Percentiles rank a stretch among this genome's conserved stretches.
phyloP scores from a whole-genome alignment of 2,888 invertebrate genomes.

The Syrphus vitripennis region DNA sequence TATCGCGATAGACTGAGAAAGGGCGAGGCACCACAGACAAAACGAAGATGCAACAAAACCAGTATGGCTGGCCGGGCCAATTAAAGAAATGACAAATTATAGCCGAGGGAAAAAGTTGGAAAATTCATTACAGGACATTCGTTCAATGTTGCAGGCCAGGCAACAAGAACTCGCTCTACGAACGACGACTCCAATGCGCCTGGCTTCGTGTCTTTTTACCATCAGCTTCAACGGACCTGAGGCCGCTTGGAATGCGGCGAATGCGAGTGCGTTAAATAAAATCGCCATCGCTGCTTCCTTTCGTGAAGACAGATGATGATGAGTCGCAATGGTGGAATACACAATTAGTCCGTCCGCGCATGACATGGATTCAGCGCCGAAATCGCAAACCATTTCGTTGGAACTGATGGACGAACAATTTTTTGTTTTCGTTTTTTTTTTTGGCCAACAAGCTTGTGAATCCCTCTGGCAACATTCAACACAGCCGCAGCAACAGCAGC shows the following conservation, averaged over 20 bases:
- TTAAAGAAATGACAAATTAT: slow-evolving; percentile 78
- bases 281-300: slow-evolving; percentile 67
- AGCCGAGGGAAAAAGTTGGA: slow-evolving; percentile 70
- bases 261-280: slow-evolving; percentile 72
- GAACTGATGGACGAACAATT: background rate
- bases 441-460: slow-evolving; percentile 5
- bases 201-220: slow-evolving; percentile 22
- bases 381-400: slow-evolving; percentile 42
- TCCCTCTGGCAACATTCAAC: background rate
- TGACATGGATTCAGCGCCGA: slow-evolving; percentile 63
- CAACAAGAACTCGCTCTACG: background rate
- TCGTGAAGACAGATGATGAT: slow-evolving; percentile 67
- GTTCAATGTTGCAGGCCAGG: slow-evolving; percentile 33
- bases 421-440: background rate
- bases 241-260: slow-evolving; percentile 65
- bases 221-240: slow-evolving; percentile 11
- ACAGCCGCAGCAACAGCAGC: background rate
- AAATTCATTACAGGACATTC: slow-evolving; percentile 71
- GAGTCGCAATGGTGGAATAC: slow-evolving; percentile 70
- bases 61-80: slow-evolving; percentile 73
- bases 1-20: slow-evolving; percentile 22
- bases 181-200: background rate
- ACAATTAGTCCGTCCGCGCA: slow-evolving; percentile 63
- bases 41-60: slow-evolving; percentile 55
- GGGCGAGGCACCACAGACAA: slow-evolving; percentile 8